Evolutionary conservation across 2,888 invertebrate species (phyloP).

Genomic region (Reticulitermes lucifugus): DNA sequence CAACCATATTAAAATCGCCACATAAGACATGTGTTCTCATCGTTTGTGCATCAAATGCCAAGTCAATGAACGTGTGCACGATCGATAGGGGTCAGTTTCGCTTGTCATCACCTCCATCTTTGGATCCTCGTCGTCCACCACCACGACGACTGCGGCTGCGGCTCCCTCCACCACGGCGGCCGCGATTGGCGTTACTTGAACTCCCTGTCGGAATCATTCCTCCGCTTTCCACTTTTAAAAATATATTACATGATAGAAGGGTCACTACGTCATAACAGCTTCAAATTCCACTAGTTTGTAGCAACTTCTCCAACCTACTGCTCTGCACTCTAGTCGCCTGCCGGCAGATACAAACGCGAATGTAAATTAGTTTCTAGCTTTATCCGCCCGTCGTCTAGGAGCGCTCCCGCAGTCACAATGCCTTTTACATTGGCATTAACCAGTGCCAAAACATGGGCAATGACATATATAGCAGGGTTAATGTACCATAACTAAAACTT

Average conservation of each 20-base stretch:
- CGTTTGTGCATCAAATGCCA: background rate
- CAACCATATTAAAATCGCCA: too few relatives aligned
- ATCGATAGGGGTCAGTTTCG: background rate
- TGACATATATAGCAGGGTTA: slow-evolving; percentile 5
- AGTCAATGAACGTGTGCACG: background rate
- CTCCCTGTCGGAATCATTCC: slow-evolving; percentile 22
- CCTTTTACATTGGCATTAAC: background rate
- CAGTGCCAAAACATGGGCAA: slow-evolving; percentile 24
- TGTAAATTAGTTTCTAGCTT: slow-evolving; percentile 37
- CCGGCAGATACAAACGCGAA: slow-evolving; percentile 14
- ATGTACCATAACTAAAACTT: background rate
- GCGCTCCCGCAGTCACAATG: slow-evolving; percentile 19
- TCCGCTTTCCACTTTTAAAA: background rate
- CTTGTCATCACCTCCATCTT: slow-evolving; percentile 50
- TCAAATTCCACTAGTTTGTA: background rate
- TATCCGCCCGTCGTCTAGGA: slow-evolving; percentile 11
- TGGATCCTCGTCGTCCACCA: slow-evolving; percentile 43
- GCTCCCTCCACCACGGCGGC: slow-evolving; percentile 23
- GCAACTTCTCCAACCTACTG: background rate
- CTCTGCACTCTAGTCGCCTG: background rate
- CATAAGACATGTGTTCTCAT: too few relatives aligned
- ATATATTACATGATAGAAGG: background rate
- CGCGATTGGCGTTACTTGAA: slow-evolving; percentile 37
- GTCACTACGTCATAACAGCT: background rate
- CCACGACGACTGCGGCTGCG: slow-evolving; percentile 23